A percentile compares a stretch with the other conserved stretches of the same genome.
These are phyloP conservation scores for Sula dactylatra DNA, from an alignment of 2,113 vertebrate species.

Conservation along the genomic window DNA sequence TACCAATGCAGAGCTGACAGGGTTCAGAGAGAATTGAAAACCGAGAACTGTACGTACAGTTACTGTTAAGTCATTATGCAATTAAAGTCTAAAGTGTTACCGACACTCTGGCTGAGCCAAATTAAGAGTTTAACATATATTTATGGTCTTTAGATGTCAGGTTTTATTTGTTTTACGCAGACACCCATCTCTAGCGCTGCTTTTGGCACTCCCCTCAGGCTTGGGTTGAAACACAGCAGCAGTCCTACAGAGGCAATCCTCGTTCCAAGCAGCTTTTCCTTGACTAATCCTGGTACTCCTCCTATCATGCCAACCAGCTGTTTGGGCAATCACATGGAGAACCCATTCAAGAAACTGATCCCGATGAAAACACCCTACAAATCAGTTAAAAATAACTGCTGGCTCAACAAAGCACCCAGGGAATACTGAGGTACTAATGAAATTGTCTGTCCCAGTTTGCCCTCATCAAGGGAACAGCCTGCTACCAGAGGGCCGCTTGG, in stretches of 20 bases:
- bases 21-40: not conserved
- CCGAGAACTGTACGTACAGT: rapidly evolving
- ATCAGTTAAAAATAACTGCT: not conserved
- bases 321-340: not conserved
- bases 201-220: not conserved
- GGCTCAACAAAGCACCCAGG: not conserved
- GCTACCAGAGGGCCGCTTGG: not conserved
- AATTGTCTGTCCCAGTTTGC: not conserved
- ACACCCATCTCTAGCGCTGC: not conserved
- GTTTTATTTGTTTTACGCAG: not conserved
- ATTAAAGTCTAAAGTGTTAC: not conserved
- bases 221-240: not conserved
- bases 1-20: not conserved
- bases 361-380: not conserved
- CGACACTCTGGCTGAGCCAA: not conserved
- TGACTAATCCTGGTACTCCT: not conserved
- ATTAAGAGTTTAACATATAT: not conserved
- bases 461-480: not conserved
- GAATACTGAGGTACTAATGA: not conserved
- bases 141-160: not conserved
- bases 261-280: not conserved
- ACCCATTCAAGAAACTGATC: not conserved
- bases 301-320: not conserved
- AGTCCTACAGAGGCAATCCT: not conserved
- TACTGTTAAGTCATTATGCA: not conserved